Percentiles rank a stretch among this genome's conserved stretches.
These are phyloP conservation scores for Tapirus terrestris DNA, from an alignment of 2,113 vertebrate species.

Conservation along the genomic window DNA sequence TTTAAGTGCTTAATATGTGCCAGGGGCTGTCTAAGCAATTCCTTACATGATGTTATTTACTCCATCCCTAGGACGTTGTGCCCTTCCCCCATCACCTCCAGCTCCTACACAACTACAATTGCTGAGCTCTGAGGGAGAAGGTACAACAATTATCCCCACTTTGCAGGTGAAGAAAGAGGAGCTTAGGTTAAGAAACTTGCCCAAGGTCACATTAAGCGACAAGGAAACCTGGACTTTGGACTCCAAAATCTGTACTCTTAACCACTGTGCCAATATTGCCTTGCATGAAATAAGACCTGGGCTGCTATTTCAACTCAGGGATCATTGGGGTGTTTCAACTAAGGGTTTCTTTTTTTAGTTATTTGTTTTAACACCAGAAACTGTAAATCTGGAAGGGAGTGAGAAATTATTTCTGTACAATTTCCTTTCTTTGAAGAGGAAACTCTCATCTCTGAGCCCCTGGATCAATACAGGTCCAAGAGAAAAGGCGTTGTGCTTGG, in stretches of 20 bases:
- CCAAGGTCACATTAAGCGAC: background rate
- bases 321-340: background rate
- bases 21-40: background rate
- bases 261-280: background rate
- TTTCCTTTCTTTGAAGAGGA: background rate
- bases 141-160: background rate
- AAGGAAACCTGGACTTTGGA: background rate
- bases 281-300: background rate
- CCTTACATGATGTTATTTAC: background rate
- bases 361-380: background rate
- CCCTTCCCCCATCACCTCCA: background rate
- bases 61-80: background rate
- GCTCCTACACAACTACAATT: background rate
- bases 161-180: background rate
- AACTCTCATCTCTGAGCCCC: background rate
- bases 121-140: background rate
- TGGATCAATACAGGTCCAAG: background rate
- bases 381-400: background rate
- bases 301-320: background rate
- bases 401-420: background rate
- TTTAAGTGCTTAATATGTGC: background rate
- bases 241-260: background rate
- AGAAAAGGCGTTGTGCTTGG: background rate
- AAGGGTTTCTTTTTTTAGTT: background rate
- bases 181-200: background rate